phyloP scores from a whole-genome alignment of 2,888 invertebrate genomes.

The Lochmaea capreae region DNA sequence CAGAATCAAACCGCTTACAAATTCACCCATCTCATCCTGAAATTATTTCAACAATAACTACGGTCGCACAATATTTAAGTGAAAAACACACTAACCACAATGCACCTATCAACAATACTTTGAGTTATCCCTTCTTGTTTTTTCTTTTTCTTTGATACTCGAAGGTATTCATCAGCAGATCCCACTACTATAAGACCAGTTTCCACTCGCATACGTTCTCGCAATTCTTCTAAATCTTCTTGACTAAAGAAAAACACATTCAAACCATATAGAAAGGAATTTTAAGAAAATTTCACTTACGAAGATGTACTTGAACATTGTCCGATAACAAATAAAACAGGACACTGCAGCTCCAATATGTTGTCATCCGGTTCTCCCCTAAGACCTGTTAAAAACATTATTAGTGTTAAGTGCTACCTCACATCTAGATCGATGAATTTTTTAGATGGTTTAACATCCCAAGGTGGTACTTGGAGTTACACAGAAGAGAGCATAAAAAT shows the following conservation, averaged over 20 bases:
- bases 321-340: slow-evolving; percentile 83
- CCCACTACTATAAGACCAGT: slow-evolving; percentile 83
- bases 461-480: too few relatives aligned
- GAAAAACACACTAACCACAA: slow-evolving; percentile 70
- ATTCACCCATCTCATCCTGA: slow-evolving; percentile 76
- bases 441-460: too few relatives aligned
- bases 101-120: slow-evolving; percentile 81
- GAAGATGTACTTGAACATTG: slow-evolving; percentile 75
- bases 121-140: slow-evolving; percentile 82
- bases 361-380: slow-evolving; percentile 83
- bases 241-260: slow-evolving; percentile 63
- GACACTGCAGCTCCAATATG: slow-evolving; percentile 77
- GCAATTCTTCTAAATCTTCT: slow-evolving; percentile 81
- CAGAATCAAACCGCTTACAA: slow-evolving; percentile 70
- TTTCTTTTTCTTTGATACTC: slow-evolving; percentile 77
- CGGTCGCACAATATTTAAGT: too few relatives aligned
- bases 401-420: neutral
- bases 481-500: too few relatives aligned
- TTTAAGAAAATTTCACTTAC: slow-evolving; percentile 59
- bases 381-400: slow-evolving; percentile 12
- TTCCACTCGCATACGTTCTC: slow-evolving; percentile 81
- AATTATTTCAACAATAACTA: slow-evolving; percentile 36
- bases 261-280: neutral
- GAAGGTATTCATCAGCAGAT: slow-evolving; percentile 80
- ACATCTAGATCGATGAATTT: too few relatives aligned